These are phyloP conservation scores for Anguilla megastoma DNA, from an alignment of 2,797 vertebrate genomes.

Conservation along the genomic window DNA sequence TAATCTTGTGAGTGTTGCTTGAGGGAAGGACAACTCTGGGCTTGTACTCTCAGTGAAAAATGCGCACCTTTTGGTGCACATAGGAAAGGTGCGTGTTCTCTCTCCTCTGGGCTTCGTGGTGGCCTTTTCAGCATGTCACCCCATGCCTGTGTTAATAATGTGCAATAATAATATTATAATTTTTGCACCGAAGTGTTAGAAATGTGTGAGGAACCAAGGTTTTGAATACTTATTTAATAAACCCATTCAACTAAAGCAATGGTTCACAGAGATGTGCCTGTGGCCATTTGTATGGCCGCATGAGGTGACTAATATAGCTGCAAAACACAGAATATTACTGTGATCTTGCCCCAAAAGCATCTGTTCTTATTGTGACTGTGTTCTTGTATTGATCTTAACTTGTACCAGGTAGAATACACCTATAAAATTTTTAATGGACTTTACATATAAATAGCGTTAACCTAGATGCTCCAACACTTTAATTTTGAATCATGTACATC, in stretches of 20 bases:
- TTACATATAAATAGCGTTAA: background rate
- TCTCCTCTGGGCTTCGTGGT: background rate
- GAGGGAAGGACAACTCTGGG: background rate
- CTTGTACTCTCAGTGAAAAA: background rate
- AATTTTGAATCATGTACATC: background rate
- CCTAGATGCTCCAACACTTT: background rate
- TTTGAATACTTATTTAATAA: background rate
- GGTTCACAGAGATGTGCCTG: background rate
- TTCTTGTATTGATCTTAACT: background rate
- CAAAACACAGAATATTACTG: background rate
- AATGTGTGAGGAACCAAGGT: background rate
- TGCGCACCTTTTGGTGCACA: background rate
- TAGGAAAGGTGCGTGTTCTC: background rate
- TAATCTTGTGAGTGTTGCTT: background rate
- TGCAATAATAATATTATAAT: background rate
- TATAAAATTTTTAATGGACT: background rate
- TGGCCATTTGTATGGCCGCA: background rate
- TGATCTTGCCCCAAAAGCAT: background rate
- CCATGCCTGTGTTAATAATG: background rate
- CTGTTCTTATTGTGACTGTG: background rate
- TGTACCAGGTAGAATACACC: background rate
- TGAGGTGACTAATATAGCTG: background rate
- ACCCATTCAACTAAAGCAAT: background rate
- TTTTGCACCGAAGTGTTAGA: background rate
- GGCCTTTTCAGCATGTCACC: background rate